phyloP scores from a whole-genome alignment of 2,113 vertebrate species.

The Eurystomus gularis region DNA sequence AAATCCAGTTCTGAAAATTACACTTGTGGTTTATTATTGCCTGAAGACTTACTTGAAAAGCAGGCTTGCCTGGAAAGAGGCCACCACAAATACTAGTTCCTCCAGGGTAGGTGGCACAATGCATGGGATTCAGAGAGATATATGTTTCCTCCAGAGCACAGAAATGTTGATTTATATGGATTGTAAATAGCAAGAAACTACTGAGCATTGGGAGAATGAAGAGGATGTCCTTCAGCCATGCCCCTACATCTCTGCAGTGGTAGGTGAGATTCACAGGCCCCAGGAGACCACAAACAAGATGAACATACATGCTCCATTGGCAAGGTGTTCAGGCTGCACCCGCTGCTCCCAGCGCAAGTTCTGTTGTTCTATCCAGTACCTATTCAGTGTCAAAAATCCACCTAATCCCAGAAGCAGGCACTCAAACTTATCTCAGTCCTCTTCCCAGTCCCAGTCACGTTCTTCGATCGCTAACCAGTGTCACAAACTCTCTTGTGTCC shows the following conservation, averaged over 20 bases:
- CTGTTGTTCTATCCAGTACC: not conserved
- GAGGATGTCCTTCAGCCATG: not conserved
- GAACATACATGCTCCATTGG: fast-evolving
- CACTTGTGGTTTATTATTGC: not conserved
- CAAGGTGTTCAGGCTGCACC: not conserved
- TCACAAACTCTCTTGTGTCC: not conserved
- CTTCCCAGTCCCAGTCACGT: not conserved
- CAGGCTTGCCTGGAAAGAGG: not conserved
- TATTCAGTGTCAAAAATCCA: not conserved
- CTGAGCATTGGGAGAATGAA: not conserved
- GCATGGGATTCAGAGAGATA: not conserved
- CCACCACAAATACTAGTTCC: not conserved
- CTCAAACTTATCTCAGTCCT: not conserved
- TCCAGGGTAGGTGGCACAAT: not conserved
- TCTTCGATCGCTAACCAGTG: not conserved
- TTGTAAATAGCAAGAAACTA: not conserved
- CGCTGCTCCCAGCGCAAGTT: fast-evolving
- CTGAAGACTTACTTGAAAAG: not conserved
- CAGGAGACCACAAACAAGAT: not conserved
- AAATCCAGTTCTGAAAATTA: not conserved
- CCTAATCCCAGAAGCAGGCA: not conserved
- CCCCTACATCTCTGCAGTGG: not conserved
- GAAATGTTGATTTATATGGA: not conserved
- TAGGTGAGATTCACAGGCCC: not conserved
- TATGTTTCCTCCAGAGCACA: not conserved